These are phyloP conservation scores for Pachliopta kotzebuea DNA, from an alignment of 2,888 invertebrate genomes.

Conservation along the genomic window DNA sequence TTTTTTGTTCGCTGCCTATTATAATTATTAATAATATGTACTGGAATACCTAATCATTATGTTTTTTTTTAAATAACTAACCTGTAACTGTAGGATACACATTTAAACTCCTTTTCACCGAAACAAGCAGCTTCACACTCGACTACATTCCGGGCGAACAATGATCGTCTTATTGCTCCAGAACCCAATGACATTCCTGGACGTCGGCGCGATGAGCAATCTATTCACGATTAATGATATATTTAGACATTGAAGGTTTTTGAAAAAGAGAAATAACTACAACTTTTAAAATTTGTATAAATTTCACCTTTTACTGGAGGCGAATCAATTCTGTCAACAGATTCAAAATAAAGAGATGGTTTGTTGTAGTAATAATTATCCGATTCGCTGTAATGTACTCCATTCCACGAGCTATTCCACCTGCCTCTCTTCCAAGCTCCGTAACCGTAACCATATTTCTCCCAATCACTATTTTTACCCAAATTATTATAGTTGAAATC, in stretches of 20 bases:
- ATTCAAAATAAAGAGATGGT: constrained; percentile 39
- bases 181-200: constrained; percentile 88
- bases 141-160: constrained; percentile 84
- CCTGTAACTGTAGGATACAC: constrained; percentile 89
- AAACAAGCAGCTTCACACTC: constrained; percentile 89
- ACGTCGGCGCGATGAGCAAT: constrained; percentile 87
- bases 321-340: constrained; percentile 51
- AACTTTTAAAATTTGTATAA: background rate
- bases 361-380: constrained; percentile 43
- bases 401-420: constrained; percentile 57
- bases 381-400: constrained; percentile 48
- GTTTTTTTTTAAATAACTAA: constrained; percentile 38
- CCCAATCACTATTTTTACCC: constrained; percentile 53
- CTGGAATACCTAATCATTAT: background rate
- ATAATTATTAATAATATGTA: background rate
- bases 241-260: no score
- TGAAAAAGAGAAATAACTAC: background rate
- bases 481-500: constrained; percentile 72
- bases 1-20: background rate
- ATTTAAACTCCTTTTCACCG: constrained; percentile 84
- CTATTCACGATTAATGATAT: constrained; percentile 54
- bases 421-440: constrained; percentile 60
- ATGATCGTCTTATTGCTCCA: constrained; percentile 83
- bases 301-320: constrained; percentile 49
- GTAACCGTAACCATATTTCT: constrained; percentile 50